Base-by-base conservation (phyloP, 2,888 invertebrate genomes). In the Tineola bisselliella region DNA sequence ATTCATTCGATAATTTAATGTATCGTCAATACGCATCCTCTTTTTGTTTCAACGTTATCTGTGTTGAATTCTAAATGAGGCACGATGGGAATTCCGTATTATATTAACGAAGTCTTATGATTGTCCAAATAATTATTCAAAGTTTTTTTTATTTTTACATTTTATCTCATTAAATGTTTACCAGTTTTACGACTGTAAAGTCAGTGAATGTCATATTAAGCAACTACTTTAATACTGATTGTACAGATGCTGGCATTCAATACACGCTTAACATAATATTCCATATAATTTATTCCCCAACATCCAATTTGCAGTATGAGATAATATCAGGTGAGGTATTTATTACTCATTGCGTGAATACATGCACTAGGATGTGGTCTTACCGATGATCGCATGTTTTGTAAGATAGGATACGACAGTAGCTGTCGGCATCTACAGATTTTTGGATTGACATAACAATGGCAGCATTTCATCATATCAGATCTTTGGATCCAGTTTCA, bases 381-480 rank as follows among this genome's bases (percentile, higher is more conserved):
- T 8, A 17, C 15, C 48, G 48, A 48, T 48, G 48, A 48, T 48
- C 48, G n/a, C 15, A 48, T 15, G 48, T 48, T 48, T 13, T n/a
- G 48, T 10, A 13, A 48, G 13, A 48, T 48, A 48, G 48, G 15
- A 48, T 38, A 38, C 38, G 38, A 38, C 38, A 17, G n/a, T 17
- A 17, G 48, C 48, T 48, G 48, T 48, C 48, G 48, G 48, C 48
- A 48, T 48, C 48, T 48, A 48, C 48, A 25, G 54, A 54, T 54
- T 58, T 56, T 58, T 15, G 58, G 58, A 33, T 33, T 58, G 58
- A 58, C 58, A 58, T 17, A 58, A 58, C 58, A 58, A 58, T 58
- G 17, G 33, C 13, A 33, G 33, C n/a, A 33, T 58, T 58, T 58
- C 58, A 58, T 58, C 58, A 58, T 58, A 58, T 58, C 58, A 33